These are phyloP conservation scores for Eptatretus atami DNA, from an alignment of 2,797 vertebrate species.

Conservation along the genomic window DNA sequence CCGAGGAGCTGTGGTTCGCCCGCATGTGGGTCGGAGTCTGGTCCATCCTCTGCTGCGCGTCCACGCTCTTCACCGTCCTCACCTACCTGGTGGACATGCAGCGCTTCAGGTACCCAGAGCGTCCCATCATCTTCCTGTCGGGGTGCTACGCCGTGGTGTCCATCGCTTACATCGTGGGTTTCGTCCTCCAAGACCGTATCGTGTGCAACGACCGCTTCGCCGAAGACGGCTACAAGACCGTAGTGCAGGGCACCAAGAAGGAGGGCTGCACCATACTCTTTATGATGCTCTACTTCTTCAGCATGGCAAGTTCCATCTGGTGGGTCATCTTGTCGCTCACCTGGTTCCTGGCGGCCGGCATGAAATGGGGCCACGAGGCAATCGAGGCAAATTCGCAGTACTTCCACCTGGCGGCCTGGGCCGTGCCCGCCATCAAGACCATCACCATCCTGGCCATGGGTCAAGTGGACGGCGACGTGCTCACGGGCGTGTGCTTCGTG, in stretches of 20 bases:
- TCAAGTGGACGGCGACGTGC: conserved; percentile 63
- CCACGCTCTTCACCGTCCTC: conserved; percentile 68
- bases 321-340: conserved; percentile 90
- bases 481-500: conserved; percentile 76
- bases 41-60: conserved; percentile 65
- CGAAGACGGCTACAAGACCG: conserved; percentile 43
- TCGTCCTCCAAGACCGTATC: conserved; percentile 45
- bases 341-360: conserved; percentile 80
- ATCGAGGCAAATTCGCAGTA: conserved; percentile 89
- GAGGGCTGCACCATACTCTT: conserved; percentile 91
- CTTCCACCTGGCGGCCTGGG: conserved; percentile 80
- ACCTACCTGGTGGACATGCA: conserved; percentile 92
- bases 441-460: conserved; percentile 85
- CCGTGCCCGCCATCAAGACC: conserved; percentile 65
- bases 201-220: conserved; percentile 55
- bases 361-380: conserved; percentile 94
- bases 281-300: conserved; percentile 94
- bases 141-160: conserved; percentile 93
- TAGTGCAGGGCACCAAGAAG: conserved; percentile 83
- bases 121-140: conserved; percentile 75
- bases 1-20: conserved; percentile 60
- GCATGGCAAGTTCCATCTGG: conserved; percentile 95
- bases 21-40: conserved; percentile 76
- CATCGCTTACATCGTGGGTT: conserved; percentile 57
- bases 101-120: conserved; percentile 68